Percentiles rank a stretch among this genome's conserved stretches.
Conservation (phyloP, 2,888 invertebrate species). For the Drosophila histrio region DNA sequence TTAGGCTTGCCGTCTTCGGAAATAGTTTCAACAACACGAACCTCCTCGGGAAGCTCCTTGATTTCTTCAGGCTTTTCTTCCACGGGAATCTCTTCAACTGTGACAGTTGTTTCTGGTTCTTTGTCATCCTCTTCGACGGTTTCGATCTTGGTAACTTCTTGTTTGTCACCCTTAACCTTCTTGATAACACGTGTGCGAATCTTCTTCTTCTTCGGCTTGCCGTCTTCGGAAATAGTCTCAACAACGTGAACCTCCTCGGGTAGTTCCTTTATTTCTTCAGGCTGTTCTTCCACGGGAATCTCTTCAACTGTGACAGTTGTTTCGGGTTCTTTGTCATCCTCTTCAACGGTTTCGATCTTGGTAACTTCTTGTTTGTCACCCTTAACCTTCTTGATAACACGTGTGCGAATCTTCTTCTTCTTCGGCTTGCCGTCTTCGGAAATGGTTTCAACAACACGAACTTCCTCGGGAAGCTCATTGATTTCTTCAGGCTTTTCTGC, state of each 20-base stretch:
- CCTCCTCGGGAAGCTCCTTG: constrained; percentile 18
- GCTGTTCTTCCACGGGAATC: constrained; percentile 1
- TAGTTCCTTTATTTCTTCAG: constrained; percentile 11
- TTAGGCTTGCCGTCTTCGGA: constrained; percentile 10
- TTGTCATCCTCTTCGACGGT: constrained; percentile 28
- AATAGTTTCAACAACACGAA: constrained; percentile 6
- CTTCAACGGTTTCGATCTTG: neutral
- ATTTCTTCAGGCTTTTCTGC: constrained; percentile 4
- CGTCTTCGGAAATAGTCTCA: constrained; percentile 22
- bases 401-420: constrained; percentile 8
- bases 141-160: constrained; percentile 31
- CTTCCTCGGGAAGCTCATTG: constrained; percentile 15
- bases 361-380: constrained; percentile 3
- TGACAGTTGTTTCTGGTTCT: constrained; percentile 24
- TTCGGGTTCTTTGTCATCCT: neutral
- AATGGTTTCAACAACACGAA: constrained; percentile 15
- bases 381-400: constrained; percentile 4
- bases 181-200: constrained; percentile 28
- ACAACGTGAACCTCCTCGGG: constrained; percentile 16
- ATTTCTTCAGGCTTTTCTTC: constrained; percentile 9
- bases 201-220: constrained; percentile 26
- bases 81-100: constrained; percentile 11
- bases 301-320: constrained; percentile 21
- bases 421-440: neutral
- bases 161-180: constrained; percentile 25